Percentiles rank a stretch among this genome's conserved stretches.
Conservation (phyloP, 2,888 invertebrate species). For the Phania funesta region DNA sequence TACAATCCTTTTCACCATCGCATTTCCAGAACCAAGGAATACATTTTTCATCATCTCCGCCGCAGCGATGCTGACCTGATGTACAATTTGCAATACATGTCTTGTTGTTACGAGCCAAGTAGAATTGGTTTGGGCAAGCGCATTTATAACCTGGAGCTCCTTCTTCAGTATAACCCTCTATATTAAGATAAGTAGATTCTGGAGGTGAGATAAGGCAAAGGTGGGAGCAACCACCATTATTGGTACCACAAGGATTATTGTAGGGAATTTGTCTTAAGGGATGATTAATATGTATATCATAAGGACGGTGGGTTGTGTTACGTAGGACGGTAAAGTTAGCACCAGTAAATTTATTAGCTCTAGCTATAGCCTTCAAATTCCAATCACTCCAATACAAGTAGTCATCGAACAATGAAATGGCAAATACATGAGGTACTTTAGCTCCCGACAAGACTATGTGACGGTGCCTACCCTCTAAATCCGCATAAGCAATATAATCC, state of each 20-base stretch:
- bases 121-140: slow-evolving; percentile 97
- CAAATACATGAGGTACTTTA: slow-evolving; percentile 97
- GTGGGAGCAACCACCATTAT: slow-evolving; percentile 98
- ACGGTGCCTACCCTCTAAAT: slow-evolving; percentile 94
- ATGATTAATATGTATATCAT: slow-evolving; percentile 96
- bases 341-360: slow-evolving; percentile 95
- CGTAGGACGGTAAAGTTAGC: slow-evolving; percentile 87
- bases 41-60: slow-evolving; percentile 85
- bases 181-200: slow-evolving; percentile 87
- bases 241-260: slow-evolving; percentile 92
- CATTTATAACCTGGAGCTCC: slow-evolving; percentile 91
- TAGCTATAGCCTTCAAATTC: slow-evolving; percentile 95
- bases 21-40: slow-evolving; percentile 91
- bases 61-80: slow-evolving; percentile 83
- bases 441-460: slow-evolving; percentile 90
- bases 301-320: slow-evolving; percentile 96
- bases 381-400: slow-evolving; percentile 98
- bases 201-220: slow-evolving; percentile 93
- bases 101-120: slow-evolving; percentile 88
- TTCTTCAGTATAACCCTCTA: slow-evolving; percentile 90
- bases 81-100: slow-evolving; percentile 98
- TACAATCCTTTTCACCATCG: slow-evolving; percentile 95
- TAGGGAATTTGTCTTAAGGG: slow-evolving; percentile 92
- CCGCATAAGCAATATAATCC: slow-evolving; percentile 97
- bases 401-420: slow-evolving; percentile 96